A percentile compares a stretch with the other conserved stretches of the same genome.
phyloP scores from a whole-genome alignment of 2,113 vertebrate genomes.

The Epinephelus cyanopodus region DNA sequence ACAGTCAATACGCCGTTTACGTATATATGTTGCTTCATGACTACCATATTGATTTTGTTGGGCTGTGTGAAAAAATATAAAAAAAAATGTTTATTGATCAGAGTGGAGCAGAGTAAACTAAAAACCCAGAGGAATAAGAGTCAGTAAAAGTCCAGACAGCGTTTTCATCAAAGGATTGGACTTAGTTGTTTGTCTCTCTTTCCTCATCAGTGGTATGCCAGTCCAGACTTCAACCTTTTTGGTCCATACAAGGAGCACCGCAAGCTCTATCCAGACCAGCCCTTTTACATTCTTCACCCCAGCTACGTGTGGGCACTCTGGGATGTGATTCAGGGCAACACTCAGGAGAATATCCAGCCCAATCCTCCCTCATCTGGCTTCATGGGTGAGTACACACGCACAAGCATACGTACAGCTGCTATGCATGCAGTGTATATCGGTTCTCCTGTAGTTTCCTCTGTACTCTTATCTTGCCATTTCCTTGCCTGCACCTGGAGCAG shows the following conservation, averaged over 20 bases:
- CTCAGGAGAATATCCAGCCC: constrained; percentile 96
- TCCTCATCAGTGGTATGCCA: constrained; percentile 92
- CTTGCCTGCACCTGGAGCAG: background rate
- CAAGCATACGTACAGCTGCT: background rate
- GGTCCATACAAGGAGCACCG: constrained; percentile 92
- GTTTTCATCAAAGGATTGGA: background rate
- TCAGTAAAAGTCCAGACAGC: background rate
- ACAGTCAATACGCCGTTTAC: too few relatives aligned
- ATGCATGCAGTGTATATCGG: background rate
- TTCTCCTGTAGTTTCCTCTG: constrained; percentile 23
- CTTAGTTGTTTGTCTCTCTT: background rate
- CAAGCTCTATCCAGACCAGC: constrained; percentile 89
- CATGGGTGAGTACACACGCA: constrained; percentile 87
- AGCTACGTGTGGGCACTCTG: constrained; percentile 97
- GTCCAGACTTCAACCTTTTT: constrained; percentile 98
- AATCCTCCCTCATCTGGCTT: constrained; percentile 99
- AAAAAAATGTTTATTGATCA: background rate
- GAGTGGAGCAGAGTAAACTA: background rate
- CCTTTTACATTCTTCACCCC: constrained; percentile 97
- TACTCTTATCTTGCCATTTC: constrained; percentile 52
- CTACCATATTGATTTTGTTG: background rate
- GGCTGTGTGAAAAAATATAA: background rate
- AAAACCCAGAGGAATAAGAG: background rate
- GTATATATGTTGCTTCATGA: background rate
- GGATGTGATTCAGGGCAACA: constrained; percentile 98